These are phyloP conservation scores for Cyanoramphus novaezelandiae DNA, from an alignment of 2,113 vertebrate genomes.

Conservation along the genomic window DNA sequence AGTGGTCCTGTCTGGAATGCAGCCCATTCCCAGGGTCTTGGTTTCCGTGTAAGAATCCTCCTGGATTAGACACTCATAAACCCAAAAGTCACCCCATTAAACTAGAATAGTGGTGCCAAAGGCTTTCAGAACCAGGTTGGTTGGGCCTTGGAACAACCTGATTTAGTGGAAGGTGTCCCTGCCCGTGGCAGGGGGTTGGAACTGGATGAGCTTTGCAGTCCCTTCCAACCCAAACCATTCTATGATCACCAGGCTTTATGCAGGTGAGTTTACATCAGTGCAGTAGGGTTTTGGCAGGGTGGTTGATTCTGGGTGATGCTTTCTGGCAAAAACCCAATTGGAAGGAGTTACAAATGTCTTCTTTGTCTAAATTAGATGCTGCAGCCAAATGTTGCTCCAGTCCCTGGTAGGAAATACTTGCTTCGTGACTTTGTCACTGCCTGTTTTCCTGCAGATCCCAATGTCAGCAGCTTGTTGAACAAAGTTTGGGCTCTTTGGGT, in stretches of 20 bases:
- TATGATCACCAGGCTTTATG: neutral
- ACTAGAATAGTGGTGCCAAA: neutral
- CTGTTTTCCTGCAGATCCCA: neutral
- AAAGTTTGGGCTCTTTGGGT: neutral
- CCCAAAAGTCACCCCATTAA: fast-evolving
- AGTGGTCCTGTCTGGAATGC: neutral
- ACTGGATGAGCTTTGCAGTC: fast-evolving
- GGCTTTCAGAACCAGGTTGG: neutral
- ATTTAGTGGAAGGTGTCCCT: neutral
- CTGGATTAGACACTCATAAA: neutral
- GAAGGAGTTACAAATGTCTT: neutral
- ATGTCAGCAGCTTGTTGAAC: neutral
- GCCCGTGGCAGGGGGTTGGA: neutral
- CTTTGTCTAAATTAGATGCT: neutral
- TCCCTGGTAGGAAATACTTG: neutral
- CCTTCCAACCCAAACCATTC: neutral
- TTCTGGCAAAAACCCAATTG: neutral
- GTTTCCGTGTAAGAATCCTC: fast-evolving
- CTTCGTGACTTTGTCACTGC: neutral
- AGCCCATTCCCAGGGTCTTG: neutral
- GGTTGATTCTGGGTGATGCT: neutral
- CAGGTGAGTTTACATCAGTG: neutral
- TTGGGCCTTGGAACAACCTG: neutral
- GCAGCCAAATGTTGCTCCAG: neutral
- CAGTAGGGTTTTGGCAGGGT: neutral